Evolutionary conservation across 1,140 invertebrate species (phyloP).

Genomic region (Melitaea cinxia): DNA sequence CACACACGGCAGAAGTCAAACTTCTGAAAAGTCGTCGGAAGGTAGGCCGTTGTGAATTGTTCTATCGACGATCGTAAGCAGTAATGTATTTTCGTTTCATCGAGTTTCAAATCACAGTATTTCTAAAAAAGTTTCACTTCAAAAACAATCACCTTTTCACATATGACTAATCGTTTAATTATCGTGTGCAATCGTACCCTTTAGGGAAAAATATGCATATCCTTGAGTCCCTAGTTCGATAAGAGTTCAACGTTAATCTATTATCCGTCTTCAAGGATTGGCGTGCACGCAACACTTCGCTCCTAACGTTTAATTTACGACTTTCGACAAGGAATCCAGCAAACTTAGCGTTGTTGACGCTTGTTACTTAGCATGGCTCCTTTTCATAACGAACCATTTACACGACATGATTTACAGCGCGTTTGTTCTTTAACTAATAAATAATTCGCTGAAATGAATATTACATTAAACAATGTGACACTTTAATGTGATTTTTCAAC

Average conservation of each 20-base stretch:
- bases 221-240: conserved; percentile 5
- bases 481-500: too few relatives aligned
- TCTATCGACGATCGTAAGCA: too few relatives aligned
- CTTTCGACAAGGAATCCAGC: conserved; percentile 20
- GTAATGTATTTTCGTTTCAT: too few relatives aligned
- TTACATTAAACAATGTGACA: too few relatives aligned
- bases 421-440: too few relatives aligned
- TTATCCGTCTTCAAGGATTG: conserved; percentile 20
- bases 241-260: conserved; percentile 17
- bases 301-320: conserved; percentile 33
- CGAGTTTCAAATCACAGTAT: too few relatives aligned
- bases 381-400: background rate
- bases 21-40: too few relatives aligned
- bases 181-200: background rate
- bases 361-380: conserved; percentile 12
- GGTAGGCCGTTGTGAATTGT: too few relatives aligned
- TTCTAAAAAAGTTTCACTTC: too few relatives aligned
- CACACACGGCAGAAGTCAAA: too few relatives aligned
- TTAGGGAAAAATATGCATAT: background rate
- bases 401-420: background rate
- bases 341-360: conserved; percentile 15
- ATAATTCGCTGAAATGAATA: too few relatives aligned
- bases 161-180: background rate
- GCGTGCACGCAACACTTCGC: conserved; percentile 33
- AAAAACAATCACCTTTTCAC: background rate